These are phyloP conservation scores for Entomobrya proxima DNA, from an alignment of 2,888 invertebrate species.

Conservation along the genomic window DNA sequence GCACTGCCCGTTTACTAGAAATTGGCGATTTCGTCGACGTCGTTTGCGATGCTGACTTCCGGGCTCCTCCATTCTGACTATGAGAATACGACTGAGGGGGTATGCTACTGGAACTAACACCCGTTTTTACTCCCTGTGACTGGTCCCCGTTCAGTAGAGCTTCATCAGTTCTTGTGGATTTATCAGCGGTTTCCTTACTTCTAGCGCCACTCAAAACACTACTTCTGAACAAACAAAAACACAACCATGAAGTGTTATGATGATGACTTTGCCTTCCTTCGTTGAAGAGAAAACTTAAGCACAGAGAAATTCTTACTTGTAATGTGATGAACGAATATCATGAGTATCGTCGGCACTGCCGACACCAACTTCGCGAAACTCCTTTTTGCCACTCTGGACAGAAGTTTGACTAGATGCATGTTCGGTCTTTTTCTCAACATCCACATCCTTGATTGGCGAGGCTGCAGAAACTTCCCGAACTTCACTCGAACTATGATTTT, in stretches of 20 bases:
- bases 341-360: constrained; percentile 75
- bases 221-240: constrained; percentile 53
- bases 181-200: constrained; percentile 80
- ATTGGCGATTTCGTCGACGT: constrained; percentile 69
- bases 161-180: constrained; percentile 85
- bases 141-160: constrained; percentile 76
- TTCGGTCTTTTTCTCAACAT: constrained; percentile 63
- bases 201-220: constrained; percentile 68
- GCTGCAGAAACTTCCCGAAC: constrained; percentile 72
- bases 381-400: constrained; percentile 71
- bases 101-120: constrained; percentile 41
- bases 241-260: too few relatives aligned
- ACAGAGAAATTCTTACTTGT: constrained; percentile 73
- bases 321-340: constrained; percentile 74
- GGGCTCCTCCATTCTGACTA: constrained; percentile 60
- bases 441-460: constrained; percentile 70
- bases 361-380: constrained; percentile 75
- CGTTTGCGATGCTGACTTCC: constrained; percentile 23
- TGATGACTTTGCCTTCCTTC: too few relatives aligned
- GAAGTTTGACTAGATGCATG: constrained; percentile 73
- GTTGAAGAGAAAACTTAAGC: too few relatives aligned
- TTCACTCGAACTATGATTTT: constrained; percentile 60
- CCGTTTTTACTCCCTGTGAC: constrained; percentile 65
- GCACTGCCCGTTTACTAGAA: constrained; percentile 73
- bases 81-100: constrained; percentile 46